Evolutionary conservation across 2,113 vertebrate species (phyloP).

Genomic region (Calonectris borealis): DNA sequence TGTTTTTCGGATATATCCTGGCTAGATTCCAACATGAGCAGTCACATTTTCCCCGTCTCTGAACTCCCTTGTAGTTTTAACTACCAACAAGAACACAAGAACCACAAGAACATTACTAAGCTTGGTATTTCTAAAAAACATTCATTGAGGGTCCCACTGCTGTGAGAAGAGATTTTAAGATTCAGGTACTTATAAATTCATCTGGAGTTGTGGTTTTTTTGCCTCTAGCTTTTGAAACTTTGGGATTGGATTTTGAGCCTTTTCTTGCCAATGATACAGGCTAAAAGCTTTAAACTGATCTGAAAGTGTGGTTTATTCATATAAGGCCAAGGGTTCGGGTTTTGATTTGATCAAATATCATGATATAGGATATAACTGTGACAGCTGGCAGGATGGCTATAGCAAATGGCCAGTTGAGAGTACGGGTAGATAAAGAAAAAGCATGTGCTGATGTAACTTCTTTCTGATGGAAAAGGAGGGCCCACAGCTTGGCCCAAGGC

Average conservation of each 20-base stretch:
- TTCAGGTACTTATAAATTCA: background rate
- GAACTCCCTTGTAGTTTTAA: constrained; percentile 10
- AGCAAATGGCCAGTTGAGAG: background rate
- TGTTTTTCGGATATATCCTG: constrained; percentile 19
- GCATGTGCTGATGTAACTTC: fast-evolving
- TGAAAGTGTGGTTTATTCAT: background rate
- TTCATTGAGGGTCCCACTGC: background rate
- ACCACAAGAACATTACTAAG: background rate
- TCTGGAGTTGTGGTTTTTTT: background rate
- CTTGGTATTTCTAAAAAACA: background rate
- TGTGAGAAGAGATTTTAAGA: background rate
- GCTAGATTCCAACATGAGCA: background rate
- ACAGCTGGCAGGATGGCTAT: background rate
- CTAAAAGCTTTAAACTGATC: background rate
- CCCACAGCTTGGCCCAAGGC: background rate
- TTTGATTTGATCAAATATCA: background rate
- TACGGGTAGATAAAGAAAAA: background rate
- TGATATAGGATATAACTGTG: background rate
- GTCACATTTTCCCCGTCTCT: constrained; percentile 5
- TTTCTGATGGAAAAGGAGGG: background rate
- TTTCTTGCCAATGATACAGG: background rate
- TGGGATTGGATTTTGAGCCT: background rate
- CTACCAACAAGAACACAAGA: background rate
- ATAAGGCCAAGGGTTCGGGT: background rate
- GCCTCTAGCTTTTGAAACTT: background rate